A percentile compares a stretch with the other conserved stretches of the same genome.
phyloP scores from a whole-genome alignment of 2,888 invertebrate species.

The Petrophora chlorosata region DNA sequence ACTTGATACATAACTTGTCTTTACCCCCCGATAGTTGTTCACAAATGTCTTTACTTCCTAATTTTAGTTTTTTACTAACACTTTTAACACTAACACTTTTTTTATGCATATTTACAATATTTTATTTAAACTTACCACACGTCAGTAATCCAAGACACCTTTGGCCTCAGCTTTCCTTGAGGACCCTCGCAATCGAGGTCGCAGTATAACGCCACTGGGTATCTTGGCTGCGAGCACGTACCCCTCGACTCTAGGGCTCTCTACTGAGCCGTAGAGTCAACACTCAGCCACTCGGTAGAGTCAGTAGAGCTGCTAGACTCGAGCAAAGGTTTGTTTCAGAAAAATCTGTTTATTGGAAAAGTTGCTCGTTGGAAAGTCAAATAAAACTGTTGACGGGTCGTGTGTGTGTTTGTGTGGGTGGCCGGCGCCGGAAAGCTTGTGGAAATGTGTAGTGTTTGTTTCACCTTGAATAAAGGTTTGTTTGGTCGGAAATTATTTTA shows the following conservation, averaged over 20 bases:
- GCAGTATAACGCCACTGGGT: constrained; percentile 17
- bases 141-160: neutral
- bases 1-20: no score
- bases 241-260: constrained; percentile 24
- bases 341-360: constrained; percentile 36
- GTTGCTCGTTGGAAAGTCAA: constrained; percentile 25
- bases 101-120: no score
- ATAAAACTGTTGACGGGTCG: constrained; percentile 9
- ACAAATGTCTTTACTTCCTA: no score
- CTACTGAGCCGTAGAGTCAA: constrained; percentile 27
- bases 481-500: constrained; percentile 10
- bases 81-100: no score
- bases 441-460: constrained; percentile 9
- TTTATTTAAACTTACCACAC: no score
- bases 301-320: neutral
- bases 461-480: constrained; percentile 6
- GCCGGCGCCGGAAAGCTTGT: constrained; percentile 5
- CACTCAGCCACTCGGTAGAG: no score
- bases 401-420: no score
- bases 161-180: neutral
- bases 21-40: no score
- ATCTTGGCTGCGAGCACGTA: constrained; percentile 23
- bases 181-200: constrained; percentile 26
- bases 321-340: constrained; percentile 22
- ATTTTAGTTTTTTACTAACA: no score